These are phyloP conservation scores for Hybos culiciformis DNA, from an alignment of 2,888 invertebrate genomes.

Conservation along the genomic window DNA sequence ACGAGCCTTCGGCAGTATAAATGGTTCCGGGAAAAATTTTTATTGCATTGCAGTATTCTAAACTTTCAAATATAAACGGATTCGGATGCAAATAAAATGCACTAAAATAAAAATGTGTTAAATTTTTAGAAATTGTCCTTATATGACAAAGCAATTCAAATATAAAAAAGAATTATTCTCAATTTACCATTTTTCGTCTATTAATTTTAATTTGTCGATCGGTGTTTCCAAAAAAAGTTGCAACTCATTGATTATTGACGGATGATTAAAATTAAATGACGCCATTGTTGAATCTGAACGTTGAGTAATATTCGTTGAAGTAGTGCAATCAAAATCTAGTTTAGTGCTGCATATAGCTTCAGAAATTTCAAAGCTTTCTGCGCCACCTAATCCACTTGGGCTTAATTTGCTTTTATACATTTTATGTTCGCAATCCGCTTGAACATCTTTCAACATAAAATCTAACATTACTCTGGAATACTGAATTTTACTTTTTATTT, in stretches of 20 bases:
- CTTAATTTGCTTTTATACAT: neutral
- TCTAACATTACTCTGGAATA: slow-evolving; percentile 27
- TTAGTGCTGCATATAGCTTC: slow-evolving; percentile 31
- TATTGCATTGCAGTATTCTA: slow-evolving; percentile 25
- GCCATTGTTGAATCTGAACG: slow-evolving; percentile 10
- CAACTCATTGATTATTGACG: slow-evolving; percentile 25
- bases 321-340: slow-evolving; percentile 27
- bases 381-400: neutral
- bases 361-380: slow-evolving; percentile 19
- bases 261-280: slow-evolving; percentile 10
- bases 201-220: slow-evolving; percentile 24
- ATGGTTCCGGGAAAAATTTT: slow-evolving; percentile 30
- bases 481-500: slow-evolving; percentile 32
- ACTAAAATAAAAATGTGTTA: slow-evolving; percentile 14
- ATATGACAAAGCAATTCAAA: too few relatives aligned
- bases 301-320: slow-evolving; percentile 18
- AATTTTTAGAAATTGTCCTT: slow-evolving; percentile 4
- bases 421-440: slow-evolving; percentile 13
- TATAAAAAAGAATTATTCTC: neutral
- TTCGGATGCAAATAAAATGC: slow-evolving; percentile 26
- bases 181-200: slow-evolving; percentile 25
- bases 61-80: slow-evolving; percentile 29
- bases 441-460: slow-evolving; percentile 24
- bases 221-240: slow-evolving; percentile 26
- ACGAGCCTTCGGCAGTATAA: slow-evolving; percentile 27